Evolutionary conservation across 2,797 vertebrate genomes (phyloP).

Genomic region (Leuciscus waleckii): DNA sequence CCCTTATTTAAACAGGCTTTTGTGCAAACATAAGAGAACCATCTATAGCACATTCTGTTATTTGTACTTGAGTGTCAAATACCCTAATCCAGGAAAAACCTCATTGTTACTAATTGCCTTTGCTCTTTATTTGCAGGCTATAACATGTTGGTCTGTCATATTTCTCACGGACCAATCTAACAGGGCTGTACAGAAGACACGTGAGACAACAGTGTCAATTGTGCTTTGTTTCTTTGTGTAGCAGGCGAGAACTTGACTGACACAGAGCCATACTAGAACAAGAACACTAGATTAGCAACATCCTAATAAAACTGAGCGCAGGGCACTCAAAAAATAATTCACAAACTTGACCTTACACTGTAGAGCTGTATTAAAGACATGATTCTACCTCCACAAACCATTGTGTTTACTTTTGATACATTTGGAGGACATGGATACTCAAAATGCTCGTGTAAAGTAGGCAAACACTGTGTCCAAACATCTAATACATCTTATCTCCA

Average conservation of each 20-base stretch:
- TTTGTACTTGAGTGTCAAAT: conserved; percentile 15
- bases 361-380: conserved; percentile 11
- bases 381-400: not conserved
- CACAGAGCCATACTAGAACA: conserved; percentile 55
- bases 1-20: not conserved
- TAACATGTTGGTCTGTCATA: conserved; percentile 5
- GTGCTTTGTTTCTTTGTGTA: conserved; percentile 62
- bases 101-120: not conserved
- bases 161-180: conserved; percentile 47
- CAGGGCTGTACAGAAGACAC: conserved; percentile 49
- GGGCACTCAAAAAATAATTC: not conserved
- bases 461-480: conserved; percentile 21
- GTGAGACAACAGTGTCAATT: conserved; percentile 39
- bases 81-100: conserved; percentile 4
- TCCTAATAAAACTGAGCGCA: not conserved
- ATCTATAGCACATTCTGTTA: not conserved
- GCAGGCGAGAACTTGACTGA: conserved; percentile 64
- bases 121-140: not conserved
- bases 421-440: conserved; percentile 6
- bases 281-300: conserved; percentile 38
- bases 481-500: conserved; percentile 35
- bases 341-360: not conserved
- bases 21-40: not conserved
- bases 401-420: conserved; percentile 18
- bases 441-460: conserved; percentile 1